Base-by-base conservation (phyloP, 2,888 invertebrate genomes). In the Phyllotreta striolata region DNA sequence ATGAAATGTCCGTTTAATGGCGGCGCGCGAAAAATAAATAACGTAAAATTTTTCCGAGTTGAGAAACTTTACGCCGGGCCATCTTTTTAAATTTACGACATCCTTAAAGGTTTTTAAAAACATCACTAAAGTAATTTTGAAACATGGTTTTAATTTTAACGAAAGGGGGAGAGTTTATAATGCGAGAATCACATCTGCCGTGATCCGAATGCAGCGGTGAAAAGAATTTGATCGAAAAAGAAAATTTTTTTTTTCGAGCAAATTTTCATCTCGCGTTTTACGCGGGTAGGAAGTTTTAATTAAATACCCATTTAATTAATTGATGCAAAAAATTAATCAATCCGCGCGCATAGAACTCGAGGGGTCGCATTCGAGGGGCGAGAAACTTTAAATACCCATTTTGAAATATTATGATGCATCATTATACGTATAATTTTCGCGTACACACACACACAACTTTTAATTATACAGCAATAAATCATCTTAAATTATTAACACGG, bases 131-230 rank as follows among this genome's bases (percentile, higher is more conserved):
- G 79, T 80, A 80, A 80, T 80, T 80, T 80, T 78, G 79, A 80
- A 79, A 80, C 80, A 80, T 78, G 80, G 80, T 80, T 80, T 80
- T 80, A 80, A 80, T 80, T 80, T 80, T 79, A 79, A 78, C 76
- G 75, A 24, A 24, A 24, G 73, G 74, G 73, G 74, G 66, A 72
- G 66, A 69, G n/a, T n/a, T 69, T 70, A 70, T 69, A 71, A 70
- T 70, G 69, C 66, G 67, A 66, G 72, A 72, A 70, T 67, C 72
- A 74, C 74, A 74, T 74, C 74, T 74, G n/a, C n/a, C n/a, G n/a
- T n/a, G n/a, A n/a, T n/a, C n/a, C n/a, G n/a, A n/a, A n/a, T n/a
- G n/a, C n/a, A n/a, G n/a, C n/a, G n/a, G n/a, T n/a, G n/a, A n/a
- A n/a, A n/a, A 24, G 24, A 24, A 24, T 24, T 24, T 24, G 24